A percentile compares a stretch with the other conserved stretches of the same genome.
Conservation (phyloP, 2,113 vertebrate genomes). For the Colinus virginianus region DNA sequence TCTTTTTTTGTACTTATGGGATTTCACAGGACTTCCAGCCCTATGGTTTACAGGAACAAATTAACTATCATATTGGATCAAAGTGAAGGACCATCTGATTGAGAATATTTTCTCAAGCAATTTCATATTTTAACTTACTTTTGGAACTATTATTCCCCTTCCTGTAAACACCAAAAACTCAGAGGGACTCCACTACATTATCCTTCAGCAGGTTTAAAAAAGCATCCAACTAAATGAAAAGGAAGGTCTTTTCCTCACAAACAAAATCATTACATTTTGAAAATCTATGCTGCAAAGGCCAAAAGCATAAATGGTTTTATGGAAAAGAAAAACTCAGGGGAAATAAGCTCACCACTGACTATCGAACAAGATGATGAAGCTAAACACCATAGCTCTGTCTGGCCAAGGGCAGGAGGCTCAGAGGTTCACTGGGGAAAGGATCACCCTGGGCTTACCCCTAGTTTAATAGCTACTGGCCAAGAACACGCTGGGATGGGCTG, state of each 20-base stretch:
- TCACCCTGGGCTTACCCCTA: not conserved
- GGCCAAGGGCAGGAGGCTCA: not conserved
- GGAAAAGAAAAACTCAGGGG: slow-evolving; percentile 35
- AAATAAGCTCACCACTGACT: not conserved
- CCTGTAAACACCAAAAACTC: slow-evolving; percentile 36
- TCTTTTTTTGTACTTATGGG: not conserved
- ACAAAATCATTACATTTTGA: slow-evolving; percentile 65
- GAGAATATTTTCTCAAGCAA: not conserved
- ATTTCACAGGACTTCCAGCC: slow-evolving; percentile 38
- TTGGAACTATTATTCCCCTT: not conserved
- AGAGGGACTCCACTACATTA: slow-evolving; percentile 2
- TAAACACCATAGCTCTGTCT: accelerated
- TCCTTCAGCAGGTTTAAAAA: not conserved
- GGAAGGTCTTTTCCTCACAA: slow-evolving; percentile 38
- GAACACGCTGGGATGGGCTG: not conserved
- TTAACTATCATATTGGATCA: not conserved
- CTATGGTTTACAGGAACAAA: slow-evolving; percentile 10
- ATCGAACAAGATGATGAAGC: not conserved
- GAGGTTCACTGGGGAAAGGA: not conserved
- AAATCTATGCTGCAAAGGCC: not conserved
- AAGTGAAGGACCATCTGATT: slow-evolving; percentile 1
- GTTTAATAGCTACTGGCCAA: not conserved
- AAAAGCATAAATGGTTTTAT: slow-evolving; percentile 32
- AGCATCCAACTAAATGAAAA: not conserved
- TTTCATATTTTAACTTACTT: slow-evolving; percentile 1